Evolutionary conservation across 2,888 invertebrate genomes (phyloP).

Genomic region (Bedellia somnulentella): DNA sequence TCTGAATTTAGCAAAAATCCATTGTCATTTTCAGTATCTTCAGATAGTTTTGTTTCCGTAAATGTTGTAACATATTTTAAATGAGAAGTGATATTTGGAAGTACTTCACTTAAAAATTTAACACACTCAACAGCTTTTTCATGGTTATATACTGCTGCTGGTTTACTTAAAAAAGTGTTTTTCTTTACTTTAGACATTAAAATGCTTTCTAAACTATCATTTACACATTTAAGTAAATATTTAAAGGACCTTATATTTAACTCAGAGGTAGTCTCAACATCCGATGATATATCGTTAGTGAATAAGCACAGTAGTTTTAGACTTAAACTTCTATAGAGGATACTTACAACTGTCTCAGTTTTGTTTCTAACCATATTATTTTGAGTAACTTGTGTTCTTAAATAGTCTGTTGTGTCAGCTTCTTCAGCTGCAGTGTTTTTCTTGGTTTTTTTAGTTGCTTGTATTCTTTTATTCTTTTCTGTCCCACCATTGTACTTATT

Average conservation of each 20-base stretch:
- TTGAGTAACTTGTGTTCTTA: constrained; percentile 32
- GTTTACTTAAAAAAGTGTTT: constrained; percentile 33
- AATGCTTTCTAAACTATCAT: constrained; percentile 24
- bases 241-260: constrained; percentile 29
- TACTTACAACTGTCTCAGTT: constrained; percentile 20
- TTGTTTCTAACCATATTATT: constrained; percentile 23
- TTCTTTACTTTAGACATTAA: constrained; percentile 38
- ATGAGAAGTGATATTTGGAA: constrained; percentile 34
- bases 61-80: constrained; percentile 22
- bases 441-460: constrained; percentile 18
- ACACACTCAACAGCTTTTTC: constrained; percentile 34
- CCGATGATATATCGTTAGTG: constrained; percentile 24
- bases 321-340: constrained; percentile 29
- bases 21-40: constrained; percentile 19
- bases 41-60: constrained; percentile 20
- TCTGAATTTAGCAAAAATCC: constrained; percentile 21
- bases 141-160: constrained; percentile 25
- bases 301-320: constrained; percentile 31
- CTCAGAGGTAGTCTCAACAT: constrained; percentile 18
- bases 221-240: constrained; percentile 30
- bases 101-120: constrained; percentile 20
- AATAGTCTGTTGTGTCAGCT: constrained; percentile 29
- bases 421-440: constrained; percentile 22
- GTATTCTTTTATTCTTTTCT: constrained; percentile 18
- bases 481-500: constrained; percentile 24